These are phyloP conservation scores for Macrophya annulata DNA, from an alignment of 2,888 invertebrate species.

Conservation along the genomic window DNA sequence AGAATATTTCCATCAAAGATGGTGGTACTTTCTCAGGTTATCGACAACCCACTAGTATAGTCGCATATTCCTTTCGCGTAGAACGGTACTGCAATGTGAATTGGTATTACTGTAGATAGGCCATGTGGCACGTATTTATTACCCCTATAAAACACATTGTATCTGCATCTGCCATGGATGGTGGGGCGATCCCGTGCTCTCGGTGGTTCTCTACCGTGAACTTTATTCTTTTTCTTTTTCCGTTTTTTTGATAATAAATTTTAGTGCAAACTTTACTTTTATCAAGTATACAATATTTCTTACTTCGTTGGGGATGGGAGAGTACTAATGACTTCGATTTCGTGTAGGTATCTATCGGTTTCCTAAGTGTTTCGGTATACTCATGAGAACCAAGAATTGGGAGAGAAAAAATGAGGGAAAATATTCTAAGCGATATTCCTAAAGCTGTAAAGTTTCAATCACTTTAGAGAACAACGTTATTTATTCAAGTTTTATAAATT, in stretches of 20 bases:
- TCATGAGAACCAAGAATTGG: not conserved
- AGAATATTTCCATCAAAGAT: slow-evolving; percentile 27
- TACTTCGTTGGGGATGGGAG: not conserved
- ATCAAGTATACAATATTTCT: slow-evolving; percentile 46
- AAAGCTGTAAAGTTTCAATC: not conserved
- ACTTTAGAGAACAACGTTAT: not conserved
- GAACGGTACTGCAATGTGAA: slow-evolving; percentile 30
- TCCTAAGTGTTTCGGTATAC: slow-evolving; percentile 23
- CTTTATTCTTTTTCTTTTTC: slow-evolving; percentile 12
- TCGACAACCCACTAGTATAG: slow-evolving; percentile 22
- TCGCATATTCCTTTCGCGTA: slow-evolving; percentile 39
- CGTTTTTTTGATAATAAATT: slow-evolving; percentile 40
- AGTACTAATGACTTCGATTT: slow-evolving; percentile 50
- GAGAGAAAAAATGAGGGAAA: not conserved
- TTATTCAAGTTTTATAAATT: not conserved
- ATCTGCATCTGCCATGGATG: slow-evolving; percentile 44
- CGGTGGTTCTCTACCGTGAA: not conserved
- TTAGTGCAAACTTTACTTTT: slow-evolving; percentile 54
- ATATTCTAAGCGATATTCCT: not conserved
- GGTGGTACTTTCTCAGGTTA: slow-evolving; percentile 37
- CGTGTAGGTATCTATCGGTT: slow-evolving; percentile 16
- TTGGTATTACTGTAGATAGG: slow-evolving; percentile 45
- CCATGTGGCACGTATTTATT: slow-evolving; percentile 53
- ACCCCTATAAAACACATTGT: slow-evolving; percentile 52
- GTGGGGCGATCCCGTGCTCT: not conserved